Conservation (phyloP, 2,888 invertebrate species). For the Thymelicus acteon region DNA sequence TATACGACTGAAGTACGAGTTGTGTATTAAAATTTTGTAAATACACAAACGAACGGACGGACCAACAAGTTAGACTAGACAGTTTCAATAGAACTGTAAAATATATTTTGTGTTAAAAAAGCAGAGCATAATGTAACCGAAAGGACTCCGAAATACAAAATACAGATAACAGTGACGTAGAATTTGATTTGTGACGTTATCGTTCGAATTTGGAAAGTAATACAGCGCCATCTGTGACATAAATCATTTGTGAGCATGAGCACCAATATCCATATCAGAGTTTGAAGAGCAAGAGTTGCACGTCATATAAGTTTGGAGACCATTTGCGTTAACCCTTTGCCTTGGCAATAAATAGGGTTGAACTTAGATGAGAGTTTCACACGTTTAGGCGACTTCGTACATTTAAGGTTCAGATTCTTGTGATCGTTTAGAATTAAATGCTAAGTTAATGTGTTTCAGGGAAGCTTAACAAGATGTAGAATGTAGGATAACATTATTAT, state of each 20-base stretch:
- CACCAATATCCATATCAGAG: not conserved
- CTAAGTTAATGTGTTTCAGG: not conserved
- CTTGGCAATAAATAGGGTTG: not conserved
- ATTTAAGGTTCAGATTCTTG: not conserved
- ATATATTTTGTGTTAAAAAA: too few relatives aligned
- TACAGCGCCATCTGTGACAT: not conserved
- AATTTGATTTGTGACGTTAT: not conserved
- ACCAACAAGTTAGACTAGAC: too few relatives aligned
- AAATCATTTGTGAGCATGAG: not conserved
- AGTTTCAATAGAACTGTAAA: too few relatives aligned
- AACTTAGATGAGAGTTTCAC: slow-evolving; percentile 3
- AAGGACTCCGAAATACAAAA: not conserved
- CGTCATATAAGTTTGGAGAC: slow-evolving; percentile 1
- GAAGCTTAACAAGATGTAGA: too few relatives aligned
- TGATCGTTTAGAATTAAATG: not conserved
- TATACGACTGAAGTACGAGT: too few relatives aligned
- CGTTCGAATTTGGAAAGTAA: not conserved
- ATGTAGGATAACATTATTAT: too few relatives aligned
- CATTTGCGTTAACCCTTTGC: not conserved
- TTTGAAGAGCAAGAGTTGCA: not conserved
- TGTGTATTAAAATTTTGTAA: too few relatives aligned
- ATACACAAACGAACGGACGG: too few relatives aligned
- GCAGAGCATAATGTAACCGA: too few relatives aligned
- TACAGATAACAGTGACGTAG: not conserved
- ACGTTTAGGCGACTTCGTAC: not conserved